Conservation (phyloP, 2,888 invertebrate species). For the Cosmorhoe ocellata region DNA sequence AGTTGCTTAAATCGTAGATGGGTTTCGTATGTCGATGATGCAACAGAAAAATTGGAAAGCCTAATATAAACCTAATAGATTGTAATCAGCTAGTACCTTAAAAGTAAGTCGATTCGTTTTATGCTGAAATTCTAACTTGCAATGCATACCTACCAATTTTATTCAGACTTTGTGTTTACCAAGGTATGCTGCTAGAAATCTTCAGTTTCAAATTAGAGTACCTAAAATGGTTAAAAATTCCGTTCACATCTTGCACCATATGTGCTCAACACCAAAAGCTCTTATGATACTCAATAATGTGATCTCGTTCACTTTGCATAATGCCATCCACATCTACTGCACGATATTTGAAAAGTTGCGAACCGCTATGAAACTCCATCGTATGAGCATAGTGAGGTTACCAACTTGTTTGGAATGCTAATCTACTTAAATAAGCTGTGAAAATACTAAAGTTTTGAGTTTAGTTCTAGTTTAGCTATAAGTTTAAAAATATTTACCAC, state of each 20-base stretch:
- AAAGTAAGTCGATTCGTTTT: no score
- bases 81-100: no score
- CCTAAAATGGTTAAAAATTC: conserved; percentile 10
- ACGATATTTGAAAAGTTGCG: conserved; percentile 70
- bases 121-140: no score
- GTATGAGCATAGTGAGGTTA: conserved; percentile 28
- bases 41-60: no score
- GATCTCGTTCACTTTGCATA: conserved; percentile 66
- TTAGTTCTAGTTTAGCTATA: neutral
- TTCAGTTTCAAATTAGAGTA: neutral
- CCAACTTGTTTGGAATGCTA: conserved; percentile 26
- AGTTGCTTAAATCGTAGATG: no score
- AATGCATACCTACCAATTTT: no score
- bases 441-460: conserved; percentile 5
- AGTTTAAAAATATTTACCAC: no score
- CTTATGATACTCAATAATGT: conserved; percentile 58
- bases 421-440: conserved; percentile 16
- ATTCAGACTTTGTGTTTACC: no score
- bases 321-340: conserved; percentile 42
- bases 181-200: no score
- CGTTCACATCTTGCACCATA: conserved; percentile 34
- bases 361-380: conserved; percentile 47
- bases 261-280: conserved; percentile 30
- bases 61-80: no score
- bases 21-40: no score